Base-by-base conservation (phyloP, 2,888 invertebrate genomes). In the Chrysina gloriosa region DNA sequence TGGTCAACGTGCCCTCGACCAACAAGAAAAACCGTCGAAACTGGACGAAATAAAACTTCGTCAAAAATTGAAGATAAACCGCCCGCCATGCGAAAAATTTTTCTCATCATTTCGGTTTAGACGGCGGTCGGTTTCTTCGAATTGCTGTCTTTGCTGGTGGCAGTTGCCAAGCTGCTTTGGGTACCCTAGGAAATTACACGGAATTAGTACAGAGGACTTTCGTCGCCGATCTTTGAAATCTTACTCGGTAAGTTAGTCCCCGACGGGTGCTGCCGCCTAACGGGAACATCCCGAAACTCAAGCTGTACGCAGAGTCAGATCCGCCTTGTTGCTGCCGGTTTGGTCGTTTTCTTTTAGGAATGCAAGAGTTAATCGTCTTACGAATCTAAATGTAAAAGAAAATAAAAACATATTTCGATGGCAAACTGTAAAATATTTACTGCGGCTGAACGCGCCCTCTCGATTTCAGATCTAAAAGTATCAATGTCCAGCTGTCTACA, bases 221-320 rank as follows among this genome's bases (percentile, higher is more conserved):
- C n/a, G n/a, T n/a, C n/a, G n/a, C n/a, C n/a, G n/a, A 45, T 45
- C 11, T 21, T n/a, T 7, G 9, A 45, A 21, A 31, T 42, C 25
- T 29, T 73, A 82, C 84, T 69, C 83, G 78, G 68, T 84, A 81
- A 58, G 81, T 80, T 52, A 83, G 72, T 4, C 78, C 74, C 34
- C 80, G 74, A 5, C 81, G 78, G 50, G 81, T 83, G 47, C 82
- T 80, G 34, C 80, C 81, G 3, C 78, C 77, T 64, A 79, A 76
- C 9, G 83, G 84, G 68, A 85, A 78, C 69, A 84, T 82, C 0
- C 83, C 84, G 65, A 85, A 74, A 69, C 85, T 85, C 4, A 84
- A 78, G 70, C 85, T 86, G 2, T 81, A 79, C 3, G 83, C 85
- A 21, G 86, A 85, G 52, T 86, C 86, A 52, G 82, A 84, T 11